These are phyloP conservation scores for Melipona beecheii DNA, from an alignment of 2,888 invertebrate genomes.

Conservation along the genomic window DNA sequence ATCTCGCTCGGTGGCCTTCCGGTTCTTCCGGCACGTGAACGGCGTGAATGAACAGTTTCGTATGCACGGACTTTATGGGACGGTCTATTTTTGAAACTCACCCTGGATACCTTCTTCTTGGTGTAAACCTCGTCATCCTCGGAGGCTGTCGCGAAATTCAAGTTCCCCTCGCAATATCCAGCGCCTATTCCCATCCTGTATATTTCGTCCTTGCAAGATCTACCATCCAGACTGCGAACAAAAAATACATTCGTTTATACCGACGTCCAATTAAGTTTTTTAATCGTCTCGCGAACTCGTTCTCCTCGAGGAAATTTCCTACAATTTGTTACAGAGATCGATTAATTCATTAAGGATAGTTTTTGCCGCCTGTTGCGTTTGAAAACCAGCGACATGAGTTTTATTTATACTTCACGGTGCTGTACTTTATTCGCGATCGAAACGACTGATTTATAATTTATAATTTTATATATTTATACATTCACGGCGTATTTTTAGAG, in stretches of 20 bases:
- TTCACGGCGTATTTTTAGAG: no score
- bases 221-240: conserved; percentile 79
- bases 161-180: conserved; percentile 82
- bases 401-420: no score
- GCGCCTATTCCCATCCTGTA: conserved; percentile 81
- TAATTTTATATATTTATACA: no score
- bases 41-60: no score
- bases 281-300: no score
- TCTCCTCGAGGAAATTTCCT: no score
- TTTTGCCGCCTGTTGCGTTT: no score
- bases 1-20: conserved; percentile 48
- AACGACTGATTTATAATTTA: not conserved
- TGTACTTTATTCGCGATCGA: not conserved
- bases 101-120: conserved; percentile 83
- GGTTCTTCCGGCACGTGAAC: not conserved
- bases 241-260: not conserved
- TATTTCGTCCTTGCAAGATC: conserved; percentile 83
- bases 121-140: conserved; percentile 83
- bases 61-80: no score
- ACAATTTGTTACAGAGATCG: no score
- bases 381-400: no score
- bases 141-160: conserved; percentile 82
- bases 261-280: not conserved
- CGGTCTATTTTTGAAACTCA: conserved; percentile 67
- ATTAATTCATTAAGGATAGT: no score